Evolutionary conservation across 2,888 invertebrate genomes (phyloP), one percentile per base, ranked within the genome.

Genomic region (Barypeithes pellucidus): DNA sequence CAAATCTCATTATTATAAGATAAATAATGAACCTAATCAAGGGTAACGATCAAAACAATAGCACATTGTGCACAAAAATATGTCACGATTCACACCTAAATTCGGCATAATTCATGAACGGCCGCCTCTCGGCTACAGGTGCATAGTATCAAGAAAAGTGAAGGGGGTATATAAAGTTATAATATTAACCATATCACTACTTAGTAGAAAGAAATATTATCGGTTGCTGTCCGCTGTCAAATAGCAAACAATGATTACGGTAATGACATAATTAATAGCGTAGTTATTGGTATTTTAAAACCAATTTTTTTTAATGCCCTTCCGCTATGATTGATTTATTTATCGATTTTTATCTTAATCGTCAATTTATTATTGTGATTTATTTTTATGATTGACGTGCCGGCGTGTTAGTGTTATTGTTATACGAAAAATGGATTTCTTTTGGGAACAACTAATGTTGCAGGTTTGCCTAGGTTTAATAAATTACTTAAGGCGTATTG

Each of bases 131-230:
- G 1, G 18, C 29, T 22, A 50, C 65, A 50, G 65, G 50, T 47
- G 65, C 52, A 65, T 47, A 20, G 36, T 50, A 65, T 65, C 36
- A 22, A n/a, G 18, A 57, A 57, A 67, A 67, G 67, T 67, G 61
- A 68, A 61, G 61, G 68, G 68, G 61, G 61, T 68, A 68, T 68
- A 68, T 68, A 68, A 68, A 61, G 20, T 61, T 68, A n/a, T n/a
- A 68, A 20, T 61, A 68, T 60, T 68, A 50, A 52, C 43, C 9
- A 57, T 57, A 47, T 33, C 43, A 47, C 59, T 43, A 57, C 59
- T 43, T 61, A 68, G 67, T 67, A 41, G 60, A 68, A 61, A 60
- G 61, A 54, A n/a, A 36, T 57, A 68, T 50, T 50, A 60, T 9
- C 61, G 61, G n/a, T 33, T 61, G 61, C 33, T 52, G 57, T 67